Percentiles rank a stretch among this genome's conserved stretches.
Conservation (phyloP, 2,113 vertebrate genomes). For the Nothoprocta pentlandii region DNA sequence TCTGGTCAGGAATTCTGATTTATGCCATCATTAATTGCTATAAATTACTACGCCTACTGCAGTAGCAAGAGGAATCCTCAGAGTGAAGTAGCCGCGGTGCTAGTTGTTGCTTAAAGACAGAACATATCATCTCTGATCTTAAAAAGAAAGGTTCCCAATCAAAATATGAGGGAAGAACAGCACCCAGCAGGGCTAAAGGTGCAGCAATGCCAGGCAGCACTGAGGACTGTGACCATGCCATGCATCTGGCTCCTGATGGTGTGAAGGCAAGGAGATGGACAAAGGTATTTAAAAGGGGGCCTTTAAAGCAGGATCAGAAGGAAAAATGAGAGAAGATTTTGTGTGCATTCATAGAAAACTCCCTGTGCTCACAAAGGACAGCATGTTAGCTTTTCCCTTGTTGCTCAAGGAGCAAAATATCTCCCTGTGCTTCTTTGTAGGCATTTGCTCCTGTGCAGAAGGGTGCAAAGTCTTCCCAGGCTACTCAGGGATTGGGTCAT, state of each 20-base stretch:
- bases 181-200: neutral
- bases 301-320: neutral
- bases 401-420: neutral
- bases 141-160: neutral
- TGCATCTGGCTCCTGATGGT: neutral
- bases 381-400: neutral
- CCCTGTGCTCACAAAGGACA: neutral
- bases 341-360: neutral
- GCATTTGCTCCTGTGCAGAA: neutral
- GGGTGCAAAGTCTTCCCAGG: slow-evolving; percentile 11
- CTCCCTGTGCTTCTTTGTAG: neutral
- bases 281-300: neutral
- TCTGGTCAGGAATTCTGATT: slow-evolving; percentile 16
- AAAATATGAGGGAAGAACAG: neutral
- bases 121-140: neutral
- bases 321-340: neutral
- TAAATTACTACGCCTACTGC: slow-evolving; percentile 14
- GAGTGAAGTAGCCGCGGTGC: neutral
- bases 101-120: neutral
- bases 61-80: neutral
- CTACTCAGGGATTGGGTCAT: neutral
- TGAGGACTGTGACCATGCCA: neutral
- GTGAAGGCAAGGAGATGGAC: neutral
- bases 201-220: neutral
- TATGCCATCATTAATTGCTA: neutral